Base-by-base conservation (phyloP, 1,140 invertebrate genomes). In the Oryzaephilus surinamensis region DNA sequence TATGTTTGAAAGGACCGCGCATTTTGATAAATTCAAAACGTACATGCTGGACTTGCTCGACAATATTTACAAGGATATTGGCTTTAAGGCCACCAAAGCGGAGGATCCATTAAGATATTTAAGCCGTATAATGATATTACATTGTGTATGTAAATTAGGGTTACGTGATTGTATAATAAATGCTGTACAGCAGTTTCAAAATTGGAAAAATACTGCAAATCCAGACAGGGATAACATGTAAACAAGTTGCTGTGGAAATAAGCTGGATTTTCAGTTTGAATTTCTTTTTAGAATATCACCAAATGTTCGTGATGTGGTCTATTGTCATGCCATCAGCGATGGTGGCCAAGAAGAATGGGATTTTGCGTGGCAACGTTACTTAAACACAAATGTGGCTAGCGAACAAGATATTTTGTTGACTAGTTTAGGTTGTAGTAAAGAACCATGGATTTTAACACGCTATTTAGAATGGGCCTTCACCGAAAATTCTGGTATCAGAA, bases 321-420 rank as follows among this genome's bases (percentile, higher is more conserved):
- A 90, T 57, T 94, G 89, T 51, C 79, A 79, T 1, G 88, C 85
- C 0, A 79, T 96, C 4, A 68, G 77, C 36, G 71, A 78, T 8
- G 90, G 90, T 2, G 77, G 79, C 0, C 75, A 81, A 37, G 63
- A 71, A 3, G 87, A 91, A 54, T 95, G 88, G 89, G 69, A 88
- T 17, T 91, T 91, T 57, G 75, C 80, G 0, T 87, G 85, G 73
- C 65, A 81, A 23, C 66, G 79, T 11, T 94, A 86, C 52, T 49
- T 72, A 8, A 72, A 71, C 3, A 73, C 81, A 0, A 79, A 79
- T 41, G 77, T 86, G 1, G 81, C 77, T 0, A 75, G 79, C 0
- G 87, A 92, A 54, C 77, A 84, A 51, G 77, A 81, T 38, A 56
- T 79, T 6, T 59, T 93, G 4, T 60, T 92, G 0, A 67, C 67